phyloP scores from a whole-genome alignment of 2,888 invertebrate species.

The Cyrtodaria siliqua region DNA sequence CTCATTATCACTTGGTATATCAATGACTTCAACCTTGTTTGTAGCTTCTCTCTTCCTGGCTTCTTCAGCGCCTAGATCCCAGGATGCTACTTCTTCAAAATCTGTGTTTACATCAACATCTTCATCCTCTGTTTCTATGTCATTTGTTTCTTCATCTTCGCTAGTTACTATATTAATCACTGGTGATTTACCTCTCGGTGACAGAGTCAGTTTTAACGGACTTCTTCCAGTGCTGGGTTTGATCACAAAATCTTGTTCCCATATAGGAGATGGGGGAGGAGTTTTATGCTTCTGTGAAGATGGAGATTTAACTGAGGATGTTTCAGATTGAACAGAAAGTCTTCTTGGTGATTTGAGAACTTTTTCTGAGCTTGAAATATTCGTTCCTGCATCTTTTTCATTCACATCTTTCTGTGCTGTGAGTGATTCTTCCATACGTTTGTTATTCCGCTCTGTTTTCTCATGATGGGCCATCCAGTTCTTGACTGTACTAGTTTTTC shows the following conservation, averaged over 20 bases:
- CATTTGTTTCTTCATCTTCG: conserved; percentile 42
- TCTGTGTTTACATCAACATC: conserved; percentile 24
- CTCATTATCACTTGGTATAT: conserved; percentile 9
- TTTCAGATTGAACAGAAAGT: conserved; percentile 1
- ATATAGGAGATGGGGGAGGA: conserved; percentile 29
- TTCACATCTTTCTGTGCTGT: too few relatives aligned
- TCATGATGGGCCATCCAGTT: conserved; percentile 46
- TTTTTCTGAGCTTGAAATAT: too few relatives aligned
- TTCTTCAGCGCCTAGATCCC: conserved; percentile 10
- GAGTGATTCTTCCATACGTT: not conserved
- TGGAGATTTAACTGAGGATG: conserved; percentile 5
- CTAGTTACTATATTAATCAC: conserved; percentile 8
- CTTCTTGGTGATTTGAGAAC: not conserved
- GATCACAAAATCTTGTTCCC: conserved; percentile 60
- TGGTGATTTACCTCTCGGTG: conserved; percentile 53
- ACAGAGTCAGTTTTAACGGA: conserved; percentile 59
- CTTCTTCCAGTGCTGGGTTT: conserved; percentile 47
- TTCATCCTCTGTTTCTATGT: conserved; percentile 54
- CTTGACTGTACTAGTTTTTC: conserved; percentile 49
- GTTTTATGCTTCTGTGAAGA: conserved; percentile 14
- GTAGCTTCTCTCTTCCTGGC: not conserved
- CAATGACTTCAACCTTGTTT: not conserved
- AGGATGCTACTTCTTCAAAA: conserved; percentile 52
- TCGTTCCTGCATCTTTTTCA: too few relatives aligned
- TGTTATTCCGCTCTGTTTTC: conserved; percentile 25